Base-by-base conservation (phyloP, 2,888 invertebrate species). In the Apotomis turbidana region DNA sequence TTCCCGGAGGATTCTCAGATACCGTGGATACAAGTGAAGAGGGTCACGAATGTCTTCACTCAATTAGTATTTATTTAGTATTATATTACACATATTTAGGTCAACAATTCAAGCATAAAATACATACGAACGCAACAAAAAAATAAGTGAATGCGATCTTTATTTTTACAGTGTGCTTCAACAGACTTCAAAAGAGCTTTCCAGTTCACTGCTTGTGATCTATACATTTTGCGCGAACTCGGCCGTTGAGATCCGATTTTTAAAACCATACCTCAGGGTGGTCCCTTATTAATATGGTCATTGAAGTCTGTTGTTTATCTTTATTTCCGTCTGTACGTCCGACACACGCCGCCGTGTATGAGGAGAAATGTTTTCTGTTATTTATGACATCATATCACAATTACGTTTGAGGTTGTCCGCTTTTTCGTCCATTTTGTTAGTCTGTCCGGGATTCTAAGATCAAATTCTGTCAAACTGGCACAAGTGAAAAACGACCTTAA, bases 51-150 rank as follows among this genome's bases (percentile, higher is more conserved):
- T 49, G 9, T 9, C 9, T 49, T 49, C 13, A 59, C 59, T 59
- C 59, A 13, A 15, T 44, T 63, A 63, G 44, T 66, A 55, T 27
- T 15, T 55, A 49, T 61, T 57, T 66, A 64, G 15, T 64, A 55
- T 51, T 64, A 64, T 51, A 10, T 4, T 68, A 57, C 58, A 59
- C 59, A 44, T 68, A 41, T 6, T 41, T 41, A 59, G n/a, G 46
- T 58, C 68, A 58, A 59, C 59, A 49, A 38, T 36, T 64, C 54
- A 64, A 66, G 66, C 66, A 13, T 57, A 41, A 64, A 64, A 49
- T 49, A 49, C 51, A 36, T 10, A 54, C 12, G 8, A 62, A 63
- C 64, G 66, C 66, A 66, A 66, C 46, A 3, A 9, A 66, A 64
- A 49, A 49, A 27, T 27, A 52, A n/a, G 27, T 55, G 66, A 57